Conservation (phyloP, 1,140 invertebrate species). For the Schlechtendalia chinensis region DNA sequence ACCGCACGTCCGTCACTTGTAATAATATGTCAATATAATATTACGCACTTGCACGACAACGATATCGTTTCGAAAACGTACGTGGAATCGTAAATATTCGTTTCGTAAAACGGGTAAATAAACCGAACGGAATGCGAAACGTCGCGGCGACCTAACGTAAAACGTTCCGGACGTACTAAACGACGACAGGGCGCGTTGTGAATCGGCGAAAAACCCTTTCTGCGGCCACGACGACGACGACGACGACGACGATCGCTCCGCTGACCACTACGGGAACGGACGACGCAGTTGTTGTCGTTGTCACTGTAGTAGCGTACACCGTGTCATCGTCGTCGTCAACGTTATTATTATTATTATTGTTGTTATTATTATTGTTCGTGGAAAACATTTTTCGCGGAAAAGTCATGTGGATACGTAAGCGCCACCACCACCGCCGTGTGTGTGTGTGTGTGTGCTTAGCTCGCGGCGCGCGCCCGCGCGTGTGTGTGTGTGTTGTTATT, state of each 20-base stretch:
- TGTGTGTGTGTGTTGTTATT: not conserved
- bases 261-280: not conserved
- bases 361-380: slow-evolving; percentile 11
- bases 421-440: slow-evolving; percentile 22
- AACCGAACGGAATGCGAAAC: slow-evolving; percentile 1
- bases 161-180: slow-evolving; percentile 10
- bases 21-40: too few species aligned
- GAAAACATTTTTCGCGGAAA: slow-evolving; percentile 49
- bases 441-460: slow-evolving; percentile 18
- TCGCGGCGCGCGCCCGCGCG: too few species aligned
- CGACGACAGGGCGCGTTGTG: slow-evolving; percentile 23
- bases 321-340: not conserved
- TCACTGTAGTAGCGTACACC: not conserved
- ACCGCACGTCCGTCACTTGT: too few species aligned
- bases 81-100: too few species aligned
- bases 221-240: not conserved
- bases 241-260: not conserved
- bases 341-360: too few species aligned
- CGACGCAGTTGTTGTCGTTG: not conserved
- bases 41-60: not conserved
- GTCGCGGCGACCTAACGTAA: too few species aligned
- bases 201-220: slow-evolving; percentile 40
- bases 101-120: not conserved
- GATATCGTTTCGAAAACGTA: too few species aligned
- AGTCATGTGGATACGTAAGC: slow-evolving; percentile 48